Evolutionary conservation across 2,888 invertebrate species (phyloP), one percentile per base, ranked within the genome.

Genomic region (Drosophila picticornis): DNA sequence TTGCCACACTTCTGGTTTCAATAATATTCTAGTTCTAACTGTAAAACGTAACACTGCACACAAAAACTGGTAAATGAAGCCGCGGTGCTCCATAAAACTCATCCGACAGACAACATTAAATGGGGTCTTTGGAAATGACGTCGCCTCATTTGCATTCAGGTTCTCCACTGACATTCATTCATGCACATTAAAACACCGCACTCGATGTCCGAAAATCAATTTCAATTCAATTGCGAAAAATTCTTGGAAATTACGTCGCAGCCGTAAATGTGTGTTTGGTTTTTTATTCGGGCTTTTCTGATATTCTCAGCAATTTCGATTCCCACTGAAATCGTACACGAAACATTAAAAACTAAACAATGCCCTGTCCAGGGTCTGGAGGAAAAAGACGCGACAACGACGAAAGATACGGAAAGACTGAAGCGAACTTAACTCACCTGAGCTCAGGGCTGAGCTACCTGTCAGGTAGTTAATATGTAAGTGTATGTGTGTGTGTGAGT

Each of bases 331-430:
- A 63, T 70, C 32, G 70, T 43, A 70, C 61, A 70, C 59, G 71
- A 71, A 63, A 72, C 67, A 72, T 64, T 72, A 29, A 70, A 72
- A 66, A 64, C 48, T 36, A 43, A 68, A 77, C 78, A 81, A 78
- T 72, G 77, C 55, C 61, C 32, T 53, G 61, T 62, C 50, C 56
- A 73, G 51, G 27, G 63, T 38, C 50, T 56, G 61, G 52, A 36
- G 65, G 58, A 60, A 51, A 57, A 68, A 71, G 76, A 75, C 67
- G 87, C 87, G 84, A 63, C 74, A 75, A 61, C 87, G 81, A 76
- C 90, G 75, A 86, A 90, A 75, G 85, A 84, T 86, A 83, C 51
- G 69, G 52, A 57, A 72, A 90, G 89, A 85, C 89, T 85, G 73
- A 86, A 68, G 38, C 59, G 48, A 59, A 52, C 61, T 60, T 58